Conservation (phyloP, 2,113 vertebrate genomes). For the Gnathonemus echidnorhynchus region DNA sequence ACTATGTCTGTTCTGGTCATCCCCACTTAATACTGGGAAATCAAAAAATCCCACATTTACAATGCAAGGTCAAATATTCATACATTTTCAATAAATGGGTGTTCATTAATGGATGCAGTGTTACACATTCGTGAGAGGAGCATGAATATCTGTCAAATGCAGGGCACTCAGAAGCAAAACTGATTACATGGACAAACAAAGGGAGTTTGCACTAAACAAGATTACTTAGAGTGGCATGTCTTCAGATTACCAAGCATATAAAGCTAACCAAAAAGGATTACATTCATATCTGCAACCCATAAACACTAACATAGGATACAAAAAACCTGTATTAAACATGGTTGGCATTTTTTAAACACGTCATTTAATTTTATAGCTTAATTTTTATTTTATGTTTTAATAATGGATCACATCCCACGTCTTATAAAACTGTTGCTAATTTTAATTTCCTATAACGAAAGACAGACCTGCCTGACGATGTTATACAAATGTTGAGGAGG, state of each 20-base stretch:
- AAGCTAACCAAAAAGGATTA: not conserved
- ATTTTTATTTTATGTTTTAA: not conserved
- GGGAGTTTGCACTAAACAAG: not conserved
- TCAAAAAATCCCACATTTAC: not conserved
- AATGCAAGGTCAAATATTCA: not conserved
- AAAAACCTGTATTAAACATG: not conserved
- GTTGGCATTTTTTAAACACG: not conserved
- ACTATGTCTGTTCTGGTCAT: not conserved
- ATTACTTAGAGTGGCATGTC: not conserved
- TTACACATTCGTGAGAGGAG: not conserved
- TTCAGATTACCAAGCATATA: constrained; percentile 4
- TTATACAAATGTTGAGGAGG: not conserved
- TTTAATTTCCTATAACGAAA: not conserved
- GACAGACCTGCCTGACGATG: not conserved
- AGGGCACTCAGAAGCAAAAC: not conserved
- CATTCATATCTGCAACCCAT: not conserved
- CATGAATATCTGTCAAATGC: not conserved
- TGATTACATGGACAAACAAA: not conserved
- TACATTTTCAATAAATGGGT: not conserved
- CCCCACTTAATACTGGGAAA: not conserved
- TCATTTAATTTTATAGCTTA: not conserved
- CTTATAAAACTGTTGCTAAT: not conserved
- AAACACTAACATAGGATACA: not conserved
- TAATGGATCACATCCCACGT: not conserved
- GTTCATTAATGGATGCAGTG: not conserved